These are phyloP conservation scores for Mylabris sibirica DNA, from an alignment of 2,888 invertebrate species.

Conservation along the genomic window DNA sequence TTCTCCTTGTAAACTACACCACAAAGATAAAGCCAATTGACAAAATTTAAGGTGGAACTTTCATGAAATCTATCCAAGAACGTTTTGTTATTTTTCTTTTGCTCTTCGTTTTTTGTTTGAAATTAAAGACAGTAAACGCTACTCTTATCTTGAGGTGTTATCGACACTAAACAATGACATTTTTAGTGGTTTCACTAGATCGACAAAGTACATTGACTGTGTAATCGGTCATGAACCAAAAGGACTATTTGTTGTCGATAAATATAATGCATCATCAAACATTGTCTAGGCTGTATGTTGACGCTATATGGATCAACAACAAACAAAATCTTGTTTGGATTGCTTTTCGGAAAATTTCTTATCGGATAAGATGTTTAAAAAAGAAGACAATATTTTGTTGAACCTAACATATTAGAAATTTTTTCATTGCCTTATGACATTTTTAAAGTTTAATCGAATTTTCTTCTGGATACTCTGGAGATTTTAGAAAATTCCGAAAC, in stretches of 20 bases:
- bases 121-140: neutral
- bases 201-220: slow-evolving; percentile 34
- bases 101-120: neutral
- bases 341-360: neutral
- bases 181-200: slow-evolving; percentile 35
- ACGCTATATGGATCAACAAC: slow-evolving; percentile 25
- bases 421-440: neutral
- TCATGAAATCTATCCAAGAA: neutral
- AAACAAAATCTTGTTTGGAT: slow-evolving; percentile 19
- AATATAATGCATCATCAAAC: slow-evolving; percentile 29
- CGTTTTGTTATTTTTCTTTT: neutral
- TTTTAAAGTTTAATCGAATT: slow-evolving; percentile 3
- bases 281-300: slow-evolving; percentile 20
- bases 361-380: neutral
- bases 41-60: neutral
- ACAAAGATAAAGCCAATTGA: slow-evolving; percentile 7
- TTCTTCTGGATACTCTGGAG: neutral
- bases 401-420: neutral
- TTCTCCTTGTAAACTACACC: neutral
- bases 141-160: slow-evolving; percentile 15
- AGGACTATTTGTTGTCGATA: slow-evolving; percentile 34
- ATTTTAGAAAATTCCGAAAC: neutral
- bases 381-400: neutral
- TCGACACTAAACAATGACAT: slow-evolving; percentile 43
- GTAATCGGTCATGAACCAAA: slow-evolving; percentile 43